Evolutionary conservation across 2,113 vertebrate genomes (phyloP).

Genomic region (Macaca fascicularis): DNA sequence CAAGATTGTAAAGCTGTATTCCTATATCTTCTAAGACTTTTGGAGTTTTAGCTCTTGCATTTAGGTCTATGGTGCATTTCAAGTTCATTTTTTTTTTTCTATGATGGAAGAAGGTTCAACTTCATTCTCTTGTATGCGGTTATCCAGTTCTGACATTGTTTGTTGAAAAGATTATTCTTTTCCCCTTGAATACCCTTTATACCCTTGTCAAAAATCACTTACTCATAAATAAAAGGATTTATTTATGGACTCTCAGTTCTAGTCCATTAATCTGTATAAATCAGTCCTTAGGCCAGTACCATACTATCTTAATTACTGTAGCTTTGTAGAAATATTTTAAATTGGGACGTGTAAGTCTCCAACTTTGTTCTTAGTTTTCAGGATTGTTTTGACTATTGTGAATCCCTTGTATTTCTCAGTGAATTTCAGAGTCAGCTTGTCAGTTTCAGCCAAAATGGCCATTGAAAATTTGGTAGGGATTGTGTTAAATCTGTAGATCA

Average conservation of each 20-base stretch:
- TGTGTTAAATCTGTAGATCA: not conserved
- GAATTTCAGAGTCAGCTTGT: not conserved
- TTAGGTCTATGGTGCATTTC: not conserved
- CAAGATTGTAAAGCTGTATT: not conserved
- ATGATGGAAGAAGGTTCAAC: not conserved
- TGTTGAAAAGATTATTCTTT: not conserved
- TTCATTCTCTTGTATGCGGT: not conserved
- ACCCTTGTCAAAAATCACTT: not conserved
- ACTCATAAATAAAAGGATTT: not conserved
- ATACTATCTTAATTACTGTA: not conserved
- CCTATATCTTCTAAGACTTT: not conserved
- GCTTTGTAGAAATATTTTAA: not conserved
- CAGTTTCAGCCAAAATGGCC: not conserved
- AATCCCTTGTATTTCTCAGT: not conserved
- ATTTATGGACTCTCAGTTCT: not conserved
- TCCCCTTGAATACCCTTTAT: not conserved
- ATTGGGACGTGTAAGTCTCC: not conserved
- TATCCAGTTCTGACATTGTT: not conserved
- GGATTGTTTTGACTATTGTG: not conserved
- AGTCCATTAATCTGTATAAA: not conserved
- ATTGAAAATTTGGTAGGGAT: not conserved
- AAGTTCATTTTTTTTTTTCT: not conserved
- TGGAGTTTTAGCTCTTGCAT: not conserved
- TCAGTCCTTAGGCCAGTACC: not conserved
- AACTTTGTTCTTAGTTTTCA: constrained; percentile 18